phyloP scores from a whole-genome alignment of 2,888 invertebrate genomes.

The Phytoseiulus persimilis region DNA sequence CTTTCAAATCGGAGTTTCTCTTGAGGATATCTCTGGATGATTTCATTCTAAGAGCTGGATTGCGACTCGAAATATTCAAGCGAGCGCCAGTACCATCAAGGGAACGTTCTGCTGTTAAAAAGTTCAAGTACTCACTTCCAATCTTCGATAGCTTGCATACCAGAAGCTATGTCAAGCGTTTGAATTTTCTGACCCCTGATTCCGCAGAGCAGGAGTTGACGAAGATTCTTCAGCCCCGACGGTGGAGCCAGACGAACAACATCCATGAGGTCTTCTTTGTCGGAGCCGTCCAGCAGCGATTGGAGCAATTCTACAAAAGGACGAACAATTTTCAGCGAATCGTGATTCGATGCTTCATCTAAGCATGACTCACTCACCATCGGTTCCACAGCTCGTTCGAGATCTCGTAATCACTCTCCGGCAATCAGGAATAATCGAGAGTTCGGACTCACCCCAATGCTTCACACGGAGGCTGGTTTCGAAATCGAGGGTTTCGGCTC shows the following conservation, averaged over 20 bases:
- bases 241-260: not conserved
- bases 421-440: not conserved
- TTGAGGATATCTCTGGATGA: no score
- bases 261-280: not conserved
- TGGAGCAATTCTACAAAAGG: not conserved
- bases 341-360: no score
- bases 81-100: no score
- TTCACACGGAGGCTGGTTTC: not conserved
- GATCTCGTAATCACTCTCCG: not conserved
- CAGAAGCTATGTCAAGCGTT: slow-evolving; percentile 6
- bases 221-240: not conserved
- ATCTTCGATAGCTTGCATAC: slow-evolving; percentile 15
- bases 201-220: not conserved
- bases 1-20: no score
- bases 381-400: no score
- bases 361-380: no score
- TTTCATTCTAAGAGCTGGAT: no score
- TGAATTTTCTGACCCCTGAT: slow-evolving; percentile 6
- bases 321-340: no score
- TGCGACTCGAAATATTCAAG: no score
- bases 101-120: no score
- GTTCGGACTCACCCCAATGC: not conserved
- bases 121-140: slow-evolving; percentile 31
- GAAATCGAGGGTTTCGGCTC: not conserved
- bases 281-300: not conserved